Evolutionary conservation across 2,797 vertebrate genomes (phyloP).

Genomic region (Coregonus sp.): DNA sequence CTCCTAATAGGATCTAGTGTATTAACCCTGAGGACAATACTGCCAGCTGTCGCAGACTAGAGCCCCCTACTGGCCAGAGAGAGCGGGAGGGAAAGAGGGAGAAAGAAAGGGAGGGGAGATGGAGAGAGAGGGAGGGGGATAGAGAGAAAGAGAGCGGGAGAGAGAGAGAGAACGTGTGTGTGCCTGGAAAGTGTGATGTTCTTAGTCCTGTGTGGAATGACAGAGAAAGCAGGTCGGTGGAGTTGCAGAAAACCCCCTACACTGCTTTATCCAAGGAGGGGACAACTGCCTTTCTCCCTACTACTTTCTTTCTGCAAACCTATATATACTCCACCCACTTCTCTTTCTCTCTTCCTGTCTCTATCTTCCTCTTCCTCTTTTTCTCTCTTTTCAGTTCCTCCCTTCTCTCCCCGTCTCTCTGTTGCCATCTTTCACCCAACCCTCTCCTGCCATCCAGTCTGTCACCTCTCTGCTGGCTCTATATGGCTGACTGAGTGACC

Average conservation of each 20-base stretch:
- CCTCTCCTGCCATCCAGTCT: neutral
- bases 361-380: neutral
- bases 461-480: slow-evolving; percentile 24
- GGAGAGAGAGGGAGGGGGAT: slow-evolving; percentile 44
- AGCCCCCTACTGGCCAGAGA: slow-evolving; percentile 71
- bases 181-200: slow-evolving; percentile 51
- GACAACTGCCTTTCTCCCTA: slow-evolving; percentile 13
- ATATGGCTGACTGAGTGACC: slow-evolving; percentile 77
- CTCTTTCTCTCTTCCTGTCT: slow-evolving; percentile 9
- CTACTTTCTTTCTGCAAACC: slow-evolving; percentile 26
- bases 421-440: neutral
- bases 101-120: slow-evolving; percentile 45
- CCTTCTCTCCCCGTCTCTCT: slow-evolving; percentile 10
- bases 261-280: slow-evolving; percentile 53
- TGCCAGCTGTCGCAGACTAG: slow-evolving; percentile 75
- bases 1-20: slow-evolving; percentile 79
- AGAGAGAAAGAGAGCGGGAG: neutral
- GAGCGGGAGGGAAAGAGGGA: slow-evolving; percentile 19
- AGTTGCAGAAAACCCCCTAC: slow-evolving; percentile 34
- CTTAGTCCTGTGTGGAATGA: slow-evolving; percentile 59
- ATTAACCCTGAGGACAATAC: slow-evolving; percentile 79
- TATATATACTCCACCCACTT: neutral
- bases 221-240: slow-evolving; percentile 42
- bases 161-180: neutral
- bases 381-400: neutral